A percentile compares a stretch with the other conserved stretches of the same genome.
Evolutionary conservation across 2,797 vertebrate species (phyloP).

Genomic region (Sebastes hopkinsi): DNA sequence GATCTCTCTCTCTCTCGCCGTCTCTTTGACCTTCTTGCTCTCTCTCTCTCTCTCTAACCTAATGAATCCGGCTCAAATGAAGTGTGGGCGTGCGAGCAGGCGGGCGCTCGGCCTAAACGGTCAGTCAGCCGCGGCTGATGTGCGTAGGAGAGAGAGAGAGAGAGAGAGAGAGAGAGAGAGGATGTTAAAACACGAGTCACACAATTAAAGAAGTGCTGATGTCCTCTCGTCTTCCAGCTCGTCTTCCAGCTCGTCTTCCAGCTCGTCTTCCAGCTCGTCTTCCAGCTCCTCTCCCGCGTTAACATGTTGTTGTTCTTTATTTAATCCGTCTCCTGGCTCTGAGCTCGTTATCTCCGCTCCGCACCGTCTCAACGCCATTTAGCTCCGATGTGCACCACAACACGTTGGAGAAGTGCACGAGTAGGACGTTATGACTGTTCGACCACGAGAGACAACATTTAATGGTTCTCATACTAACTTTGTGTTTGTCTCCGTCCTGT

Average conservation of each 20-base stretch:
- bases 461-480: too few relatives aligned
- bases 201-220: constrained; percentile 53
- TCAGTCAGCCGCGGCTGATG: constrained; percentile 75
- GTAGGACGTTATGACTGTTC: too few relatives aligned
- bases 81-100: constrained; percentile 70
- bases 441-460: too few relatives aligned
- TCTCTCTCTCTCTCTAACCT: constrained; percentile 42
- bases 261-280: not conserved
- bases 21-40: constrained; percentile 41
- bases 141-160: constrained; percentile 41
- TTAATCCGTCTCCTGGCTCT: not conserved
- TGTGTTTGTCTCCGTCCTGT: too few relatives aligned
- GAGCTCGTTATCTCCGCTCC: constrained; percentile 36
- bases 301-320: constrained; percentile 13
- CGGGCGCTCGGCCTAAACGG: constrained; percentile 60
- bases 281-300: not conserved
- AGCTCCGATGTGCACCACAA: not conserved
- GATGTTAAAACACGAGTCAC: constrained; percentile 19
- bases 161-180: not conserved
- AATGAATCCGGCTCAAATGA: constrained; percentile 82
- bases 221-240: not conserved
- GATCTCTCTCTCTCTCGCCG: constrained; percentile 9
- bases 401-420: too few relatives aligned
- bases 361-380: not conserved
- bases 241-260: too few relatives aligned